Evolutionary conservation across 2,113 vertebrate species (phyloP).

Genomic region (Noturus placidus): DNA sequence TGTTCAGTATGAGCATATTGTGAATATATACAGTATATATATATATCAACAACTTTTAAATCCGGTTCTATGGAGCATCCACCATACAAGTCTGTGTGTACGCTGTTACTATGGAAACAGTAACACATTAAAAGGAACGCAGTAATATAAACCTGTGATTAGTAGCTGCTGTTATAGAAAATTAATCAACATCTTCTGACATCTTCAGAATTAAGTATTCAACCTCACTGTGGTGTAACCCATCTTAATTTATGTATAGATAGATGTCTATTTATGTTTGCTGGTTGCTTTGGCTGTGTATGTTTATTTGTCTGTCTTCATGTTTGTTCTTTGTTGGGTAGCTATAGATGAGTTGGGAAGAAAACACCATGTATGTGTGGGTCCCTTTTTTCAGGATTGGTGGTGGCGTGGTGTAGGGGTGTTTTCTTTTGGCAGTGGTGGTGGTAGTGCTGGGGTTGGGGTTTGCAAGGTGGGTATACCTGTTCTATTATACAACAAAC

Average conservation of each 20-base stretch:
- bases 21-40: too few relatives aligned
- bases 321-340: neutral
- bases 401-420: neutral
- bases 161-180: neutral
- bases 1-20: neutral
- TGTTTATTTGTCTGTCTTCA: neutral
- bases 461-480: neutral
- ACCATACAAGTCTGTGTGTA: neutral
- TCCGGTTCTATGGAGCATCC: neutral
- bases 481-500: neutral
- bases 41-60: too few relatives aligned
- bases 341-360: neutral
- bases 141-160: neutral
- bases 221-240: neutral
- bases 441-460: neutral
- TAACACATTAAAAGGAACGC: neutral
- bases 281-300: neutral
- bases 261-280: neutral
- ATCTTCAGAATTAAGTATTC: neutral
- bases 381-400: neutral
- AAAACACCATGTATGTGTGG: neutral
- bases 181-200: neutral
- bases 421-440: neutral
- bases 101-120: neutral
- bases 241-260: neutral